phyloP scores from a whole-genome alignment of 2,113 vertebrate species.

The Ictalurus punctatus region DNA sequence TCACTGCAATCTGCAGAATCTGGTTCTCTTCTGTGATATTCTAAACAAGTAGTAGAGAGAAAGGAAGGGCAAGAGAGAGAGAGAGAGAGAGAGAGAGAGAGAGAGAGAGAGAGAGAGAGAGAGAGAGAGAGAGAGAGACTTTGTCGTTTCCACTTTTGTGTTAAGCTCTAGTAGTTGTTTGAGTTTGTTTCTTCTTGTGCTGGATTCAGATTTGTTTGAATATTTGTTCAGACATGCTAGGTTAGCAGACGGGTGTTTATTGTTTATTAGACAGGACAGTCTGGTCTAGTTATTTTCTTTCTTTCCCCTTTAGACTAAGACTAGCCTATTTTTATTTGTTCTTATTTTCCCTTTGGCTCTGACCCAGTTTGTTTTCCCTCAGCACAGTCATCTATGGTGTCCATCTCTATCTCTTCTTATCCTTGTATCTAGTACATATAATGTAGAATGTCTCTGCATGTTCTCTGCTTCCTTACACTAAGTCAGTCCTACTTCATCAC shows the following conservation, averaged over 20 bases:
- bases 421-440: neutral
- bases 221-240: neutral
- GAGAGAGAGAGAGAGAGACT: neutral
- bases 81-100: neutral
- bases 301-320: neutral
- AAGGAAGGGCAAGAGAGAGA: neutral
- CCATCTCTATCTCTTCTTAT: neutral
- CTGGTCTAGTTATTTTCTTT: neutral
- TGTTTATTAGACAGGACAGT: neutral
- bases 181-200: neutral
- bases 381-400: neutral
- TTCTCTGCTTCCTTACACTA: neutral
- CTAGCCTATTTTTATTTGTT: neutral
- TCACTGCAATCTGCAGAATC: neutral
- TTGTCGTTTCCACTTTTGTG: neutral
- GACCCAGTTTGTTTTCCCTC: conserved; percentile 4
- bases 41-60: neutral
- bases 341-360: neutral
- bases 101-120: neutral
- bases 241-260: neutral
- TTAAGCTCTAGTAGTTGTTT: neutral
- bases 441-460: neutral
- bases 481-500: neutral
- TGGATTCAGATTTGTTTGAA: neutral
- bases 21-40: too few species aligned